Base-by-base conservation (phyloP, 2,113 vertebrate species). In the Chloropsis cyanopogon region DNA sequence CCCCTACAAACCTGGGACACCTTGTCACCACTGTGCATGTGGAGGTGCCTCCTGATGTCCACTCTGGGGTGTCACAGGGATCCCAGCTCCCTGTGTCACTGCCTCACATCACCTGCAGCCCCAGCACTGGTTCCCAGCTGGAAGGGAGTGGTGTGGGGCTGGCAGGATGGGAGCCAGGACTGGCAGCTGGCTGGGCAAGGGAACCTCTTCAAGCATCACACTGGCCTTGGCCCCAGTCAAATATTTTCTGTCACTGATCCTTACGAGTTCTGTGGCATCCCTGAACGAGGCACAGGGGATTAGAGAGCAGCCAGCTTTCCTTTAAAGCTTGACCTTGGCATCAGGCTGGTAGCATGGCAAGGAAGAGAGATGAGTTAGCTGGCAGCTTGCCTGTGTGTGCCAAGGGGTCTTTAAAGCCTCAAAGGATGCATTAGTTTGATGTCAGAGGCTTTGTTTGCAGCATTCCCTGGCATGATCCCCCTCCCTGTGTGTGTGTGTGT, bases 241-340 rank as follows among this genome's bases (percentile, higher is more conserved):
- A 53, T 83, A 53, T 93, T 82, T 92, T 90, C 92, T 90, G 60
- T 78, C 28, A 28, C 39, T 33, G 82, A 60, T 88, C 59, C 76
- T 88, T 82, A 64, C 4, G 29, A 82, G 66, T 88, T 84, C 61
- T 86, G 60, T 89, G 92, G 95, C 91, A 91, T 95, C 64, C 68
- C 80, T 52, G 81, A 60, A 94, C 31, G 86, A 92, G 86, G 69
- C 91, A 39, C 80, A 21, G 69, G 95, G 86, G 80, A 88, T 68
- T 92, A 31, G 60, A 83, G 82, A 86, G 77, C 92, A 92, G 86
- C 87, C 95, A 83, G 86, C 86, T 94, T 84, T 73, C 20, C 0
- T 93, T 88, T 94, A 73, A 86, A 95, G 72, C 88, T 92, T 93
- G 91, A 92, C 95, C 91, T 96, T 95, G 96, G 92, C 95, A 94